Base-by-base conservation (phyloP, 2,113 vertebrate genomes). In the Microcebus griseorufus region DNA sequence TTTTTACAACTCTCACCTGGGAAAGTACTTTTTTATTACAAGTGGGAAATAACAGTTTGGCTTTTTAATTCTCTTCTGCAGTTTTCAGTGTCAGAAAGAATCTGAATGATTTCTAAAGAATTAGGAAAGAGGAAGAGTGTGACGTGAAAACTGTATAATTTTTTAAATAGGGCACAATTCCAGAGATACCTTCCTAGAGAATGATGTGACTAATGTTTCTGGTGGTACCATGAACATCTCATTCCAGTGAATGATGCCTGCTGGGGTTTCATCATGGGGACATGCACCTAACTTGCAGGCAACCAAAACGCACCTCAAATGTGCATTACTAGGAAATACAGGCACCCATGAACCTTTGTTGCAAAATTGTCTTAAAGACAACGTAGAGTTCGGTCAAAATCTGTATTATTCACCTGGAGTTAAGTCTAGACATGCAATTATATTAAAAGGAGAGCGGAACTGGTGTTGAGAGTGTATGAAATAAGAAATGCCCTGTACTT, bases 161-260 rank as follows among this genome's bases (percentile, higher is more conserved):
- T 1, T 17, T 3, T 32, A 23, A 27, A 6, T 11, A 34, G 27
- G 34, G 17, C 42, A 53, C 3, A 32, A 27, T 32, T 32, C 17
- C 12, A 53, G 12, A 11, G n/a, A n/a, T 14, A 25, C 18, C n/a
- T 32, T 92, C 20, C 29, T 6, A 22, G 14, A 58, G 70, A 51
- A 17, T 23, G 39, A 27, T 16, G 48, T 32, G 22, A 55, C 12
- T 9, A 29, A 27, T n/a, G 16, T 27, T 69, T 60, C 75, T 32
- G 11, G 27, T 37, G 34, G 9, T 18, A 27, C 13, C 6, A 9
- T 0, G 5, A 16, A 4, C 12, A 27, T 2, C 9, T 7, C 20
- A 3, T 65, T 69, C 2, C 0, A 12, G 2, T n/a, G 65, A 45
- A 3, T 3, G 22, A 8, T 9, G 39, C 18, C 12, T 25, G 27